Conservation (phyloP, 2,888 invertebrate species). For the Athalia rosae region DNA sequence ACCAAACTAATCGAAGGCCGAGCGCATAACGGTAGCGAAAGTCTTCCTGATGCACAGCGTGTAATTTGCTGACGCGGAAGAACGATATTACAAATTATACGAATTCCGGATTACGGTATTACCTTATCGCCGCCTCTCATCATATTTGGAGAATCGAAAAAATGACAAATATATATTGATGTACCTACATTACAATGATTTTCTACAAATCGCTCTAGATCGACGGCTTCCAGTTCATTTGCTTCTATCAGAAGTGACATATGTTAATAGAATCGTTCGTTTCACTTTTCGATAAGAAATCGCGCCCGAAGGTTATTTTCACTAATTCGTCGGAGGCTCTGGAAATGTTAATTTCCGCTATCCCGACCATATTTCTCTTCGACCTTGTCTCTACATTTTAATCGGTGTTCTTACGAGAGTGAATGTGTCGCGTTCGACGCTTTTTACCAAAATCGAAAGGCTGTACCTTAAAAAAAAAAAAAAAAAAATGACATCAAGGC, state of each 20-base stretch:
- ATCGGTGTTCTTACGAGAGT: not conserved
- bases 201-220: too few species aligned
- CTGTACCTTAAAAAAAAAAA: slow-evolving; percentile 52
- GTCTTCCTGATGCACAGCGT: not conserved
- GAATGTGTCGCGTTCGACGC: not conserved
- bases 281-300: slow-evolving; percentile 13
- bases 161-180: too few species aligned
- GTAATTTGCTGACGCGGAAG: too few species aligned
- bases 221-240: too few species aligned
- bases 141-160: too few species aligned
- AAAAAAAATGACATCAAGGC: slow-evolving; percentile 54
- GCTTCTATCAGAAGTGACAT: not conserved
- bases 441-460: slow-evolving; percentile 53
- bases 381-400: slow-evolving; percentile 3
- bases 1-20: slow-evolving; percentile 33
- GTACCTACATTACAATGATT: too few species aligned
- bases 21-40: slow-evolving; percentile 36
- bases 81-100: too few species aligned
- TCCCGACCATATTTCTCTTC: not conserved
- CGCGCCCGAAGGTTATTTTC: slow-evolving; percentile 27
- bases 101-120: too few species aligned
- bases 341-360: slow-evolving; percentile 8
- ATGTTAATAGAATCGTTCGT: not conserved
- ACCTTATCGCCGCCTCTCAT: too few species aligned
- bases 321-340: slow-evolving; percentile 6